Conservation (phyloP, 2,797 vertebrate species). For the Trachops cirrhosus region DNA sequence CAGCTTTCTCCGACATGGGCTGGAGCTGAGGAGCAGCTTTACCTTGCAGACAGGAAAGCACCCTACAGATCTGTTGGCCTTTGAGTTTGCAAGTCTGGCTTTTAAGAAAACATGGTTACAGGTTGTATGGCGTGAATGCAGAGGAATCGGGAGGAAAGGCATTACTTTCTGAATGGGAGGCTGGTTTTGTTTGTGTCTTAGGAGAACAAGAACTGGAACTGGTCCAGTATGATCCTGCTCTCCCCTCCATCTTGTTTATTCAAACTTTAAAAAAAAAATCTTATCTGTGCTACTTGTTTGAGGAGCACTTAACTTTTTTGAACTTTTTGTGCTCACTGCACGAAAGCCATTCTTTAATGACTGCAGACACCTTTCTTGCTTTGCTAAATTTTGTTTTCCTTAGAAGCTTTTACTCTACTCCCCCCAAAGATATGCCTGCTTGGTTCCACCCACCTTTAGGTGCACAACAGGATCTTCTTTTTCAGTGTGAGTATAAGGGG, state of each 20-base stretch:
- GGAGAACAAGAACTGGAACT: neutral
- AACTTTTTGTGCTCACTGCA: neutral
- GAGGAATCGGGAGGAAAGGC: neutral
- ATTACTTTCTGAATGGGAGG: neutral
- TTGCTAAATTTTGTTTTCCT: neutral
- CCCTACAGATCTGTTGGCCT: neutral
- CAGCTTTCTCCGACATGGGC: neutral
- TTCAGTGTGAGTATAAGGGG: neutral
- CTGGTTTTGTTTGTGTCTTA: neutral
- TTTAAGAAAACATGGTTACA: neutral
- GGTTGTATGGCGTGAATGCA: neutral
- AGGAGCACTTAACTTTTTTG: neutral
- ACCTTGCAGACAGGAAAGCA: neutral
- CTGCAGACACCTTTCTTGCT: neutral
- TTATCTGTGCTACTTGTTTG: neutral
- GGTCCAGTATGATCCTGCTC: neutral
- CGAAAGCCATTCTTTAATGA: neutral
- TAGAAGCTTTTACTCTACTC: neutral
- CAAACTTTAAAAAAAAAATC: neutral
- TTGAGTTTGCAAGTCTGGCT: neutral
- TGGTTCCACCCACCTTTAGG: neutral
- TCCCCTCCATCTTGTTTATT: neutral
- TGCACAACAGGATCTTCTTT: neutral
- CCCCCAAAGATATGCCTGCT: neutral
- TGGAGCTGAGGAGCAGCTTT: neutral